These are phyloP conservation scores for Sisor rabdophorus DNA, from an alignment of 2,113 vertebrate genomes.

Conservation along the genomic window DNA sequence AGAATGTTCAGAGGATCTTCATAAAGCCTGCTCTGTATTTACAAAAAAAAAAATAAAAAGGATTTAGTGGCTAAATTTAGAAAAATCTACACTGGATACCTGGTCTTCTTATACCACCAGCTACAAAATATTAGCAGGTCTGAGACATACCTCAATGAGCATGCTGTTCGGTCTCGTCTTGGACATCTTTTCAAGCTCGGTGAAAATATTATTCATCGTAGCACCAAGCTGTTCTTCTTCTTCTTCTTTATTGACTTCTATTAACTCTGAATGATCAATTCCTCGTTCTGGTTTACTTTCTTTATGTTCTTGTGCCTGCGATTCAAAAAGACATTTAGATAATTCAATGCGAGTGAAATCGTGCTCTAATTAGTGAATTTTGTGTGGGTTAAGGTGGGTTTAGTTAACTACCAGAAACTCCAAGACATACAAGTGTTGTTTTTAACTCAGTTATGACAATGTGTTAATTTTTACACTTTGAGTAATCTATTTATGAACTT, in stretches of 20 bases:
- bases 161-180: constrained; percentile 43
- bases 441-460: neutral
- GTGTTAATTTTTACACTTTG: neutral
- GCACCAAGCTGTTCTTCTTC: constrained; percentile 40
- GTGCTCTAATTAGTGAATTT: neutral
- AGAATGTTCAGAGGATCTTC: constrained; percentile 43
- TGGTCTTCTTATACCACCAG: neutral
- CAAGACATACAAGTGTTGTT: neutral
- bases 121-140: neutral
- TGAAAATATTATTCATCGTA: constrained; percentile 52
- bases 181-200: constrained; percentile 50
- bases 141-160: constrained; percentile 57
- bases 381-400: too few species aligned
- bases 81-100: neutral
- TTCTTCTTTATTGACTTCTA: constrained; percentile 26
- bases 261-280: constrained; percentile 1
- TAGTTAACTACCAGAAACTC: neutral
- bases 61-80: neutral
- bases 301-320: constrained; percentile 21
- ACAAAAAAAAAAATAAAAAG: constrained; percentile 2
- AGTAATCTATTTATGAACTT: neutral
- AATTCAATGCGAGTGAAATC: neutral
- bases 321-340: neutral
- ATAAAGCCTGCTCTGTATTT: constrained; percentile 52
- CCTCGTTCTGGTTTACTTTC: neutral